A percentile compares a stretch with the other conserved stretches of the same genome.
Evolutionary conservation across 92 coral and sea anemone genomes (phyloP).

Genomic region (Porites rus): DNA sequence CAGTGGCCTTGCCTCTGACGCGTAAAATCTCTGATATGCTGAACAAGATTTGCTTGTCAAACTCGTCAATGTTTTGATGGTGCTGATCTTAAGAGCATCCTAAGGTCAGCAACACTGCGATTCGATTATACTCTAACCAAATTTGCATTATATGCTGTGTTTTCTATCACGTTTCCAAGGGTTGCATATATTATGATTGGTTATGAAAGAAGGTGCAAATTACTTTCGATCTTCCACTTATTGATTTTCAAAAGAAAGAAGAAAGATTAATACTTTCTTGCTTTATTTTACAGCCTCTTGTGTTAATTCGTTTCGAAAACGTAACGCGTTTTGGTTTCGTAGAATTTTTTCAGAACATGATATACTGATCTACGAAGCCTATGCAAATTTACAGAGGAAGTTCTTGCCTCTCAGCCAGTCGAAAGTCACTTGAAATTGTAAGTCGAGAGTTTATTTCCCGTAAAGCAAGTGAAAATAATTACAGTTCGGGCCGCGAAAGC

Average conservation of each 20-base stretch:
- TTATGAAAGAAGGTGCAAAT: slow-evolving; percentile 19
- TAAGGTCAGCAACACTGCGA: not conserved
- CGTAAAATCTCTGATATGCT: not conserved
- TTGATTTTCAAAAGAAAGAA: not conserved
- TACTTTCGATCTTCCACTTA: not conserved
- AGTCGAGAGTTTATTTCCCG: not conserved
- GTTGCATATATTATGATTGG: slow-evolving; percentile 40
- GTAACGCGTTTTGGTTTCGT: not conserved
- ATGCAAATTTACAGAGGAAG: not conserved
- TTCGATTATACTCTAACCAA: not conserved
- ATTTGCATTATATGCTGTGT: not conserved
- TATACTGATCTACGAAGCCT: not conserved
- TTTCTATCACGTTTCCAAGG: slow-evolving; percentile 12
- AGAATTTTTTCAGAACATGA: not conserved
- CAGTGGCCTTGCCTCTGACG: not conserved
- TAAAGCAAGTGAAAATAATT: not conserved
- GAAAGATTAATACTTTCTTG: not conserved
- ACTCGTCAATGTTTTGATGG: not conserved
- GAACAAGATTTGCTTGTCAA: not conserved
- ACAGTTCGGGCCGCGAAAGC: not conserved
- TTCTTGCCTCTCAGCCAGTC: not conserved
- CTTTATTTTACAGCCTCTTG: not conserved
- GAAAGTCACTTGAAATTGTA: not conserved
- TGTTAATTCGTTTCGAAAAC: not conserved
- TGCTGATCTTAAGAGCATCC: not conserved